phyloP scores from a whole-genome alignment of 2,113 vertebrate genomes.

The Ploceus nigricollis region DNA sequence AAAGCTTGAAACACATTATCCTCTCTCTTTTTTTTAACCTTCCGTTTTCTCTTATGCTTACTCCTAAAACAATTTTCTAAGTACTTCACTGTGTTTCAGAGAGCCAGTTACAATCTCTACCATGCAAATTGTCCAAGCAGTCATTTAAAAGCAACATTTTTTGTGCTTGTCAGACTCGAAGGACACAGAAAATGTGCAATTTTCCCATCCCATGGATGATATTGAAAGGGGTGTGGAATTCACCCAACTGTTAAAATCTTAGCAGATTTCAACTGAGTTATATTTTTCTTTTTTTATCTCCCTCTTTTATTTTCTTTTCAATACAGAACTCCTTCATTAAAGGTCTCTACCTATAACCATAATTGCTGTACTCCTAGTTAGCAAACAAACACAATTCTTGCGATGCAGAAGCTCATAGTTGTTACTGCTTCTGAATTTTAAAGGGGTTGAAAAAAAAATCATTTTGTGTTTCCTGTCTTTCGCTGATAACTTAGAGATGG shows the following conservation, averaged over 20 bases:
- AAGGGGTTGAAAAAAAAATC: neutral
- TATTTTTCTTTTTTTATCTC: neutral
- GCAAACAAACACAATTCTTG: neutral
- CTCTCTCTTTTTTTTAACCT: neutral
- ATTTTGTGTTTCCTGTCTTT: neutral
- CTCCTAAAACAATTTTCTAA: neutral
- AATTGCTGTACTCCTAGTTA: neutral
- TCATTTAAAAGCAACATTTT: neutral
- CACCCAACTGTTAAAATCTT: neutral
- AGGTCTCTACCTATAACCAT: neutral
- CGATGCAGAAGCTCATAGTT: neutral
- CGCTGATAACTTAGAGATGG: neutral
- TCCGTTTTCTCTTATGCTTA: neutral
- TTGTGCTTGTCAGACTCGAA: slow-evolving; percentile 4
- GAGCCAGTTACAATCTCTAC: neutral
- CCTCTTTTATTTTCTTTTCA: neutral
- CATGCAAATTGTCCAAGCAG: slow-evolving; percentile 17
- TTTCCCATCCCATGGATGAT: neutral
- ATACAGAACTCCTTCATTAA: neutral
- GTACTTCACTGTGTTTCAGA: neutral
- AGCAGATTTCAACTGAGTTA: neutral
- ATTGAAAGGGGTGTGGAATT: neutral
- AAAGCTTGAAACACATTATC: neutral
- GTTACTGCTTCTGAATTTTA: neutral
- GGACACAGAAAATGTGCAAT: neutral